Evolutionary conservation across 2,797 vertebrate genomes (phyloP), one percentile per base, ranked within the genome.

Genomic region (Gymnopithys bicolor): DNA sequence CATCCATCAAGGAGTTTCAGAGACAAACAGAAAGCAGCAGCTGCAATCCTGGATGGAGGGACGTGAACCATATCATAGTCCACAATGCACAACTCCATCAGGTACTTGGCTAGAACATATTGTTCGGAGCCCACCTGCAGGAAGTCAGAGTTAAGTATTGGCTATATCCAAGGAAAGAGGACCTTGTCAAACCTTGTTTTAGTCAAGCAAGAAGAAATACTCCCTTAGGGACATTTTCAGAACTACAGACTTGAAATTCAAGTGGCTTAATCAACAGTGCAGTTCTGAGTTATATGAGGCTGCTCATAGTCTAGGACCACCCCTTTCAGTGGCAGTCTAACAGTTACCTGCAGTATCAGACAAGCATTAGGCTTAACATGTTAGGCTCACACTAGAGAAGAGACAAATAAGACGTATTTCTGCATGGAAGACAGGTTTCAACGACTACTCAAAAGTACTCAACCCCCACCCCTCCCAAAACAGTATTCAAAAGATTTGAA

Each of bases 31-130:
- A 98, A 97, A 51, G 98, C 98, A 81, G 98, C 98, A 15, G 98
- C 98, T 17, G 99, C 99, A 76, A 97, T 96, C 69, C 98, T 97
- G 35, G 98, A 99, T 35, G 99, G 98, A 55, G 97, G 97, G 58
- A 98, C 97, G 80, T 98, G 98, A 71, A 98, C 98, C 98, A 99
- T 99, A 5, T 98, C 98, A 0, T 99, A 99, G 93, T 99, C 98
- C 1, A 98, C 43, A 98, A 98, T 98, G 22, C 98, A 98, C 39
- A 99, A 96, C 94, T 99, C 98, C 94, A 99, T 98, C 45, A 99
- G 96, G 89, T 99, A 99, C 87, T 98, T 99, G 5, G 98, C 98
- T 89, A 99, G 91, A 6, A 97, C 96, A 74, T 98, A 98, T 23
- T 99, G 98, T 56, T 98, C 95, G 8, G 97, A 96, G 8, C 95